Base-by-base conservation (phyloP, 2,888 invertebrate species). In the Trisateles emortualis region DNA sequence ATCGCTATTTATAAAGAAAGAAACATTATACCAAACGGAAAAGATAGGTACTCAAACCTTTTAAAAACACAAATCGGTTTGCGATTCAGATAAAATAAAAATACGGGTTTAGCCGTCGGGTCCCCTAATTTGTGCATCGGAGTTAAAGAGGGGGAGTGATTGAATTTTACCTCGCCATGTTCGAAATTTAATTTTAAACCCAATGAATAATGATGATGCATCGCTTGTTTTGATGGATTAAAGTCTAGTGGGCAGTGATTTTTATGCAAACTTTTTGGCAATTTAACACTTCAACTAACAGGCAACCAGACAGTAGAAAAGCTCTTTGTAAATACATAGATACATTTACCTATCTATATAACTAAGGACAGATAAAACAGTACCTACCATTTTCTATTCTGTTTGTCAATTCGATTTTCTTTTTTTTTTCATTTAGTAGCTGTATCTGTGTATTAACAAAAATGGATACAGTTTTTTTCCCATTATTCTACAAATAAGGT, bases 11-110 rank as follows among this genome's bases (percentile, higher is more conserved):
- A 8, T 26, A 26, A 26, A 26, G 19, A 26, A 26, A 8, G 26
- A 8, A 26, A 8, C 26, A 26, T 26, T 26, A 26, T 26, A 26
- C 26, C 3, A 26, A 26, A 26, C 3, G 8, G 26, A 26, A 26
- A 26, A 26, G 19, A 19, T 8, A 26, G 19, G 5, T 8, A 26
- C 26, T 26, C 8, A 26, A 26, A 26, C 8, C 26, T 6, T 26
- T 8, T 26, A 26, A 26, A 8, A 26, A 8, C 47, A 60, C 56
- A 65, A 61, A 71, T 63, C 58, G 54, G 49, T 70, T 70, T 71
- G 36, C 36, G 13, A 6, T 29, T 8, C 9, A 8, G 10, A n/a
- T 35, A 32, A 32, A 10, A 32, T 32, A 32, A 32, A 32, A 32
- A 32, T 13, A 32, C 13, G 32, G 32, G 9, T 11, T 13, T 2